Evolutionary conservation across 30 jellyfish, hydroid and myxozoan genomes (phyloP), one percentile per base, ranked within the genome.

Genomic region (Calvadosia cruxmelitensis): DNA sequence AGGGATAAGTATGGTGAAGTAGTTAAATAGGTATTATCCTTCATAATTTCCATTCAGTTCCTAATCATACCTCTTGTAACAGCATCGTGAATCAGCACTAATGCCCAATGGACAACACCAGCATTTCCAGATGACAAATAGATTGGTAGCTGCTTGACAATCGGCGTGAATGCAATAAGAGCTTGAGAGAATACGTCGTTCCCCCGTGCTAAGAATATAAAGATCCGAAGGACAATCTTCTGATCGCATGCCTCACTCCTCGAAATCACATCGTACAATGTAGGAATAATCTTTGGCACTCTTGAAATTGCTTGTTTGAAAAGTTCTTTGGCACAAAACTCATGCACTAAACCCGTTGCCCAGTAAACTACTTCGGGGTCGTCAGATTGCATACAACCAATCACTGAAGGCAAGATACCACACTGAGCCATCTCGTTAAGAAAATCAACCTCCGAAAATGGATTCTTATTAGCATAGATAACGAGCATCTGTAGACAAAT

Each of bases 341-440:
- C 84, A 66, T 85, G 96, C 25, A 85, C 64, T 31, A 85, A 33
- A n/a, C 70, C 85, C 35, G 94, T 79, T 27, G 94, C 73, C 85
- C 84, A 79, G 31, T 85, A 85, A 20, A 85, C 70, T 20, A 85
- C 28, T 73, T 85, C 96, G 0, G 91, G 79, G 30, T 85, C 94
- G 63, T 85, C 96, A 26, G 89, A 78, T 25, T 85, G 91, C 35
- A 85, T 64, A 34, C 84, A 85, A 31, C 96, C 96, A 48, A 85
- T 80, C 1, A 85, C 52, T 26, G 67, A 83, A 1, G 94, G 91
- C 2, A 85, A 34, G 24, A 75, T 67, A 1, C 88, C 93, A 27
- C 76, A 72, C 32, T 77, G 82, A 25, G 95, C 93, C 95, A 84
- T 84, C 68, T 84, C 95, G 16, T 73, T 49, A 35, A 74, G 61